Evolutionary conservation across 1,140 invertebrate species (phyloP).

Genomic region (Drosophila grimshawi): DNA sequence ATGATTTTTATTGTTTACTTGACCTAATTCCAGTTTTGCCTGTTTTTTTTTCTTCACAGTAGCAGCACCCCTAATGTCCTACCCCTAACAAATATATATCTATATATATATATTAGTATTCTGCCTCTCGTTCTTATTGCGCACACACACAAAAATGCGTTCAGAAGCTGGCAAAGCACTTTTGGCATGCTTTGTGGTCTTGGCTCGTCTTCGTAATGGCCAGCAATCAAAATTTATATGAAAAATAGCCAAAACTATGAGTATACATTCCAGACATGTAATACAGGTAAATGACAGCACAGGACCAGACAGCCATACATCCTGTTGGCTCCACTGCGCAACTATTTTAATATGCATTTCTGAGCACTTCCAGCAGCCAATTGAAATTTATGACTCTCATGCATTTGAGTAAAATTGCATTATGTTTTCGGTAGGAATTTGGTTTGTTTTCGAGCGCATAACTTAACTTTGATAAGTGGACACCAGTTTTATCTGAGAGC

Average conservation of each 20-base stretch:
- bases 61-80: slow-evolving; percentile 33
- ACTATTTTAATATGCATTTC: slow-evolving; percentile 56
- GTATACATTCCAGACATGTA: slow-evolving; percentile 17
- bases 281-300: slow-evolving; percentile 40
- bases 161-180: slow-evolving; percentile 51
- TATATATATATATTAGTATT: background rate
- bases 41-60: slow-evolving; percentile 16
- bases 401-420: slow-evolving; percentile 16
- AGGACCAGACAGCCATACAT: background rate
- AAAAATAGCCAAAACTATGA: slow-evolving; percentile 21
- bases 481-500: background rate
- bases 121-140: background rate
- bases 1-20: slow-evolving; percentile 82
- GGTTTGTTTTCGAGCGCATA: background rate
- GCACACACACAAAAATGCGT: slow-evolving; percentile 69
- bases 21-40: slow-evolving; percentile 62
- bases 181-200: slow-evolving; percentile 61
- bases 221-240: slow-evolving; percentile 64
- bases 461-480: background rate
- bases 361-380: slow-evolving; percentile 27
- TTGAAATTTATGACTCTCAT: slow-evolving; percentile 33
- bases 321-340: slow-evolving; percentile 4
- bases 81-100: slow-evolving; percentile 1
- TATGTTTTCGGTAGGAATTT: slow-evolving; percentile 3
- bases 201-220: slow-evolving; percentile 12